Evolutionary conservation across 35 echinoderm and acorn worm species (phyloP), one percentile per base, ranked within the genome.

Genomic region (Ophioderma brevispina): DNA sequence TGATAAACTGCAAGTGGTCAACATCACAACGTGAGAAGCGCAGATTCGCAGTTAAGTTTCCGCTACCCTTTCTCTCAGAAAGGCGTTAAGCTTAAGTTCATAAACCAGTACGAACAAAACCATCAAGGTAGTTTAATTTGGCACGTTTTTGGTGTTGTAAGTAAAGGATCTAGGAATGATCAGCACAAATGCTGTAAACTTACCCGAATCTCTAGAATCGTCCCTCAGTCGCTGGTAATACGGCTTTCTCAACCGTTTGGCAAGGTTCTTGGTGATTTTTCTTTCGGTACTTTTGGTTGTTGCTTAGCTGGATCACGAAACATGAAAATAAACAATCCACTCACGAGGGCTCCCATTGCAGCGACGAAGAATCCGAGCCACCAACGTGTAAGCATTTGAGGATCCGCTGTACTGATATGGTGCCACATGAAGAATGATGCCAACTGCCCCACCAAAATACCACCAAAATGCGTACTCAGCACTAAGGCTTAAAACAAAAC

Each of bases 321-420:
- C 83, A 85, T 85, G 83, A 85, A 85, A 19, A 85, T 64, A 5
- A 85, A 63, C 33, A 85, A 36, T 15, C 83, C 83, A 36, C 52
- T 30, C 32, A 85, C 83, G 33, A 85, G 37, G 28, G 52, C 46
- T 35, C 39, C 52, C 83, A 85, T 33, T 1, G 83, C 83, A 15
- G 83, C 52, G 15, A 32, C 31, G 55, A 85, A 85, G 55, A 85
- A 85, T 19, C 83, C 83, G 21, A 85, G 33, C 83, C 83, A 85
- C 83, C 83, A 85, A 2, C 52, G 52, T 31, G 83, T 63, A 21
- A 85, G 49, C 0, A 40, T 85, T 13, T 32, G 35, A 35, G 5
- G 25, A 55, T 85, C 52, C 21, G 50, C 83, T 8, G 25, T 64
- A 55, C 43, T 59, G 15, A 85, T 59, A 30, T 85, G 83, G 13